Conservation (phyloP, 2,888 invertebrate genomes). For the Tortrix viridana region DNA sequence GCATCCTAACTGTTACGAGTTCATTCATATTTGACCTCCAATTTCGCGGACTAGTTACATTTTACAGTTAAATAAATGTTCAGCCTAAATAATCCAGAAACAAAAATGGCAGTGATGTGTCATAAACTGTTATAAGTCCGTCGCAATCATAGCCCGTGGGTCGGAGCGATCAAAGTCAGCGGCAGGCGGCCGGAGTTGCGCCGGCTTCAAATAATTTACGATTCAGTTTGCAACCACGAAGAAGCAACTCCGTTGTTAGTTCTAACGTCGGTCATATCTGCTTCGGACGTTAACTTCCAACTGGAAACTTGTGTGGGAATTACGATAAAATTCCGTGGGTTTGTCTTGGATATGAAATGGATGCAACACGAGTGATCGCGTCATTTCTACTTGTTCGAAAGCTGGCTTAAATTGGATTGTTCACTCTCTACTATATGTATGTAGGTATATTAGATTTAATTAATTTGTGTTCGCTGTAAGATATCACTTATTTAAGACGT, state of each 20-base stretch:
- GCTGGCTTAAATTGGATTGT: neutral
- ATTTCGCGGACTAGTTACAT: conserved; percentile 23
- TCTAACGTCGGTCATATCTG: conserved; percentile 67
- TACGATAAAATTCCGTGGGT: conserved; percentile 28
- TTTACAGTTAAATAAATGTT: conserved; percentile 28
- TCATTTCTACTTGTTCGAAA: too few relatives aligned
- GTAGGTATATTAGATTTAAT: conserved; percentile 4
- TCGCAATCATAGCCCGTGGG: conserved; percentile 60
- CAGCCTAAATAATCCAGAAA: conserved; percentile 21
- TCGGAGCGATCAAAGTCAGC: conserved; percentile 64
- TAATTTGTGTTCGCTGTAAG: conserved; percentile 7
- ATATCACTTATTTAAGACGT: conserved; percentile 20
- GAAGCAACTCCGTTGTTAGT: conserved; percentile 55
- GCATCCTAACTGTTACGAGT: conserved; percentile 7
- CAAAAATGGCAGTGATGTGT: conserved; percentile 35
- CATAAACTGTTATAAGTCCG: conserved; percentile 48
- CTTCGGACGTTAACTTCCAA: conserved; percentile 64
- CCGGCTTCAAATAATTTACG: conserved; percentile 75
- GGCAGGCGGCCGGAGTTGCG: conserved; percentile 65
- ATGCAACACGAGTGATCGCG: conserved; percentile 4
- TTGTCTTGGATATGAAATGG: conserved; percentile 14
- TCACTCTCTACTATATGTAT: neutral
- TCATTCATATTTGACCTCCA: conserved; percentile 19
- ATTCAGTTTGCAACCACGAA: conserved; percentile 65
- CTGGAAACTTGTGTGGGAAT: conserved; percentile 39